Conservation (phyloP, 1,140 invertebrate species). For the Nautilus pompilius region DNA sequence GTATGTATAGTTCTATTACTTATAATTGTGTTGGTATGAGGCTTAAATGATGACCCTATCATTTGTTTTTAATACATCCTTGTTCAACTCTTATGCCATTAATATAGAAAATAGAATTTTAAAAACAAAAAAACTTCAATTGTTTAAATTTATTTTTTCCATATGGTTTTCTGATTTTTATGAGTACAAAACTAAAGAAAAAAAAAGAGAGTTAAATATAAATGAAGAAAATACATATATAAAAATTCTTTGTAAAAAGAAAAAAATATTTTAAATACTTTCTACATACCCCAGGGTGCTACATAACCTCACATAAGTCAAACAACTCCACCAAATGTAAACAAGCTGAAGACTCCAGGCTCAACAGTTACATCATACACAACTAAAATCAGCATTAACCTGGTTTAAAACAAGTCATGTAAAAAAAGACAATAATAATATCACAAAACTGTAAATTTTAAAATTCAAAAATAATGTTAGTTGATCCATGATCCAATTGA, state of each 20-base stretch:
- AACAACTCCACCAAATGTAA: neutral
- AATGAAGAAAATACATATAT: neutral
- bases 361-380: neutral
- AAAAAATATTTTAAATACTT: neutral
- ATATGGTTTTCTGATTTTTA: too few relatives aligned
- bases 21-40: too few relatives aligned
- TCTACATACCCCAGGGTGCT: slow-evolving; percentile 2
- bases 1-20: too few relatives aligned
- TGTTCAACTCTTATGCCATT: too few relatives aligned
- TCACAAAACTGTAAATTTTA: neutral
- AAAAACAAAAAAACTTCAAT: too few relatives aligned
- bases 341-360: neutral
- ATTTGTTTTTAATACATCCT: too few relatives aligned
- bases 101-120: too few relatives aligned
- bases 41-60: too few relatives aligned
- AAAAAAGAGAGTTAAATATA: neutral
- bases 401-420: neutral
- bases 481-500: neutral
- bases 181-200: slow-evolving; percentile 4
- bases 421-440: neutral
- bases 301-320: slow-evolving; percentile 4
- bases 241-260: neutral
- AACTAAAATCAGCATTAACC: too few relatives aligned
- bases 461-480: neutral
- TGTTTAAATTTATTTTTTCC: too few relatives aligned